Evolutionary conservation across 2,797 vertebrate species (phyloP).

Genomic region (Ptychobarbus kaznakovi): DNA sequence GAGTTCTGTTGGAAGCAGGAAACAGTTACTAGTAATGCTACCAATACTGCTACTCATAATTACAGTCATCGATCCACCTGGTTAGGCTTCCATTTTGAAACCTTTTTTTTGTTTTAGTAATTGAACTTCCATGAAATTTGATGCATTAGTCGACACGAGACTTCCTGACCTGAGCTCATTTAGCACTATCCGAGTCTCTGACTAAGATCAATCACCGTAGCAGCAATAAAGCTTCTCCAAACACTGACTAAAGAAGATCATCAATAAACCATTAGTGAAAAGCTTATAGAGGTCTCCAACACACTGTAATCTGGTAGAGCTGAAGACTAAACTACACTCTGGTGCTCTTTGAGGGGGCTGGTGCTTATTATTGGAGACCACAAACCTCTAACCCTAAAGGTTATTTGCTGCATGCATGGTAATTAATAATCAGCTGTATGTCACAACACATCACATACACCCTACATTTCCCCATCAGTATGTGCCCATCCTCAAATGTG

Average conservation of each 20-base stretch:
- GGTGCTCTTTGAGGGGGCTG: conserved; percentile 1
- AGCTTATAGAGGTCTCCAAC: not conserved
- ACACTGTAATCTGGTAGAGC: not conserved
- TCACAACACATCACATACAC: not conserved
- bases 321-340: not conserved
- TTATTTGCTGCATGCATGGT: conserved; percentile 6
- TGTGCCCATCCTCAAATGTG: not conserved
- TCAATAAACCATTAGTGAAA: conserved; percentile 30
- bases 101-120: conserved; percentile 14
- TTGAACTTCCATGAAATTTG: not conserved
- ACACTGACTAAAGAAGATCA: not conserved
- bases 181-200: not conserved
- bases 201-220: conserved; percentile 11
- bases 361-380: conserved; percentile 1
- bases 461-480: not conserved
- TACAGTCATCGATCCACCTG: not conserved
- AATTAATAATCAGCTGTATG: conserved; percentile 30
- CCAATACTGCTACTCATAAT: not conserved
- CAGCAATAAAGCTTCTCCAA: conserved; percentile 20
- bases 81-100: not conserved
- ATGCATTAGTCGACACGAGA: not conserved
- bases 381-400: conserved; percentile 22
- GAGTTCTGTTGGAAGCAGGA: not conserved
- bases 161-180: conserved; percentile 19
- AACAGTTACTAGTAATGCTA: not conserved